Conservation (phyloP, 2,113 vertebrate species). For the Chloebia gouldiae region DNA sequence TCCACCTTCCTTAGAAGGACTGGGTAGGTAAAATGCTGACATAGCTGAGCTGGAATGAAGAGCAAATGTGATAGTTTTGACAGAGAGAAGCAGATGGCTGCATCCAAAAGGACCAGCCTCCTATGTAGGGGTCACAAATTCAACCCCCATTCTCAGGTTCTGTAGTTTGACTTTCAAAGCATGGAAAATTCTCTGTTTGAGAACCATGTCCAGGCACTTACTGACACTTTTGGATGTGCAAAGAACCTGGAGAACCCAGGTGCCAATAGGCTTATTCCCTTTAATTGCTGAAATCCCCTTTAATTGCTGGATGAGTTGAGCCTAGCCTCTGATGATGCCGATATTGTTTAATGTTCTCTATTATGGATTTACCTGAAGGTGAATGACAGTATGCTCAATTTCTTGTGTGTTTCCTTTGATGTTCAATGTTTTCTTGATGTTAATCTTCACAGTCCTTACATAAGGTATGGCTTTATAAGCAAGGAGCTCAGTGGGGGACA, state of each 20-base stretch:
- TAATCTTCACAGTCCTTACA: neutral
- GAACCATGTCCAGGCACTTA: neutral
- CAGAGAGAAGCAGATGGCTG: neutral
- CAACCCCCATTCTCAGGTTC: neutral
- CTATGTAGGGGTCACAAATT: neutral
- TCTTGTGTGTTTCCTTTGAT: neutral
- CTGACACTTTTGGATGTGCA: neutral
- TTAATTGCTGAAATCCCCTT: neutral
- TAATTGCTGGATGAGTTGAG: neutral
- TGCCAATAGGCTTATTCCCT: neutral
- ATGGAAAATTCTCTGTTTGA: neutral
- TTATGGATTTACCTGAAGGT: conserved; percentile 7
- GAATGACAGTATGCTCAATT: neutral
- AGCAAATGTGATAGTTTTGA: neutral
- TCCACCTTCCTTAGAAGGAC: neutral
- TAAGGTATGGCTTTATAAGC: neutral
- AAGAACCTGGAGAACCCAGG: neutral
- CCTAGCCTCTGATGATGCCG: neutral
- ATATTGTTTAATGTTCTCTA: conserved; percentile 21
- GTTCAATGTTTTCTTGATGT: neutral
- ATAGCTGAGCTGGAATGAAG: neutral
- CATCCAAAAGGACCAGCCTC: neutral
- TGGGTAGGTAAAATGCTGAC: neutral
- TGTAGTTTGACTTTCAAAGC: neutral
- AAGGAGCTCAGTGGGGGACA: neutral